Evolutionary conservation across 2,888 invertebrate genomes (phyloP).

Genomic region (Oscheius myriophilus): DNA sequence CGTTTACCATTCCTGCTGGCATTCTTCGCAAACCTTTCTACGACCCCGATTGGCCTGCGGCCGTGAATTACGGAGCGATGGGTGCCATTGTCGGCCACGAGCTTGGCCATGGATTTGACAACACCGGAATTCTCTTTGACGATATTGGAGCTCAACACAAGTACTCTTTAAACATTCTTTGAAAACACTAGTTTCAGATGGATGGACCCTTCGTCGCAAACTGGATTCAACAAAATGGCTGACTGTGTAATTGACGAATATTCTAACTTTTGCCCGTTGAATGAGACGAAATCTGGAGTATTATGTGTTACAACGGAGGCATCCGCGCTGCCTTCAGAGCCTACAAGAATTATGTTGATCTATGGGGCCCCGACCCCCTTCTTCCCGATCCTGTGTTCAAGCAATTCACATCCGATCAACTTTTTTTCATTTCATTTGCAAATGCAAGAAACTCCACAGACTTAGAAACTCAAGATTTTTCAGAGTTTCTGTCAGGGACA

Average conservation of each 20-base stretch:
- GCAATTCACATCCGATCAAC: constrained; percentile 55
- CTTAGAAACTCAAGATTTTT: too few relatives aligned
- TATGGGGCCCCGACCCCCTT: too few relatives aligned
- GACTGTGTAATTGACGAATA: constrained; percentile 63
- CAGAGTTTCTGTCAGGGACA: too few relatives aligned
- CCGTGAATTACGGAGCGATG: constrained; percentile 84
- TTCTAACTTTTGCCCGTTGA: constrained; percentile 60
- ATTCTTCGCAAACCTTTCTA: constrained; percentile 66
- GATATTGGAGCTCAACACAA: constrained; percentile 76
- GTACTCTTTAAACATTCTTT: too few relatives aligned
- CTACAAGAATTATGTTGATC: constrained; percentile 55
- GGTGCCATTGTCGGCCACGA: constrained; percentile 98
- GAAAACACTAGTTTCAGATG: constrained; percentile 54
- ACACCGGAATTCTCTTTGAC: constrained; percentile 74
- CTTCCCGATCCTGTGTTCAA: constrained; percentile 43
- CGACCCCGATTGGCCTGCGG: constrained; percentile 60
- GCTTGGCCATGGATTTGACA: constrained; percentile 86
- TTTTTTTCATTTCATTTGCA: constrained; percentile 61
- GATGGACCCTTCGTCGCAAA: constrained; percentile 56
- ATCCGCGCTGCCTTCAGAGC: constrained; percentile 66
- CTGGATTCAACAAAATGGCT: constrained; percentile 54
- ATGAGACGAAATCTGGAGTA: constrained; percentile 33
- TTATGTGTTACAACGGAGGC: constrained; percentile 46
- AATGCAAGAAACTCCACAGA: constrained; percentile 27
- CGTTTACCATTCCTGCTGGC: constrained; percentile 68